These are phyloP conservation scores for Melanogrammus aeglefinus DNA, from an alignment of 2,797 vertebrate genomes.

Conservation along the genomic window DNA sequence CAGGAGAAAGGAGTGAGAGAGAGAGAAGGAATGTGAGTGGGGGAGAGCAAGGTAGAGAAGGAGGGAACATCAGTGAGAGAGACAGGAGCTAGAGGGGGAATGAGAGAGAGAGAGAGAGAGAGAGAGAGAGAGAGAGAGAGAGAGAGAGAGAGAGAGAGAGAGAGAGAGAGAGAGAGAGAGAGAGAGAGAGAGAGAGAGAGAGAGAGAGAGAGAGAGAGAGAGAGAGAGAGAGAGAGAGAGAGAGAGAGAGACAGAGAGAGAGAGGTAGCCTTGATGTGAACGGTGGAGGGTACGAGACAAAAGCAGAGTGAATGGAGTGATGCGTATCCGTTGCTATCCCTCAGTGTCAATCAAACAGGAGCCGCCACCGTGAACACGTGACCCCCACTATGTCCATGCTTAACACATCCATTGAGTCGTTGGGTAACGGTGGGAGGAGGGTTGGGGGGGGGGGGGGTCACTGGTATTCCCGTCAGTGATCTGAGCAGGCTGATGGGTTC, in stretches of 20 bases:
- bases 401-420: too few relatives aligned
- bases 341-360: too few relatives aligned
- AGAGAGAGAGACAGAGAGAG: neutral
- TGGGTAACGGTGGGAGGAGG: neutral
- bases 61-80: neutral
- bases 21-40: too few relatives aligned
- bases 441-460: constrained; percentile 15
- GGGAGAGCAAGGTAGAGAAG: neutral
- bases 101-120: constrained; percentile 3
- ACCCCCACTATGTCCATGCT: too few relatives aligned
- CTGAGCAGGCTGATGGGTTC: constrained; percentile 32
- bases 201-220: too few relatives aligned
- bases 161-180: neutral
- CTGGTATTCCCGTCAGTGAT: constrained; percentile 18
- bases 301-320: constrained; percentile 1
- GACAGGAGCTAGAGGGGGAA: constrained; percentile 29
- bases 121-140: neutral
- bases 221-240: neutral
- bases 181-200: neutral
- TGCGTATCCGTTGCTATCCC: too few relatives aligned
- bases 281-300: constrained; percentile 8
- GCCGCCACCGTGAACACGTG: too few relatives aligned
- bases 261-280: too few relatives aligned
- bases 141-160: neutral
- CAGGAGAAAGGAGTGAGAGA: neutral